A percentile compares a stretch with the other conserved stretches of the same genome.
phyloP scores from a whole-genome alignment of 2,797 vertebrate species.

The Glyptemys insculpta region DNA sequence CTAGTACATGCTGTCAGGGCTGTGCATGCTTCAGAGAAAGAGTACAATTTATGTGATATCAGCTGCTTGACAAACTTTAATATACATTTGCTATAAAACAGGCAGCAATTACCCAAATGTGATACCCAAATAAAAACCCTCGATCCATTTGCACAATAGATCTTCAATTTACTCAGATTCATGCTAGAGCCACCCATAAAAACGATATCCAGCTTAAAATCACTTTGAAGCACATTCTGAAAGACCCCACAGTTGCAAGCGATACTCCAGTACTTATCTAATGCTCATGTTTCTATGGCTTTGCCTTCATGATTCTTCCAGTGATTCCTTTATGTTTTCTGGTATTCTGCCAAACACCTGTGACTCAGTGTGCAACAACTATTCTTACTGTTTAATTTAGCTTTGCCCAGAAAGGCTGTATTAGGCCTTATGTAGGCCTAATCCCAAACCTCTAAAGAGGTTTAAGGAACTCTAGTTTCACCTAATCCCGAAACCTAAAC shows the following conservation, averaged over 20 bases:
- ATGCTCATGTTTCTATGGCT: slow-evolving; percentile 79
- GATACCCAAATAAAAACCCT: slow-evolving; percentile 67
- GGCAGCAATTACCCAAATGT: slow-evolving; percentile 58
- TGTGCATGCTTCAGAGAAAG: slow-evolving; percentile 34
- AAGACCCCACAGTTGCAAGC: slow-evolving; percentile 76
- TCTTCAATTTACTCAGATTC: slow-evolving; percentile 69
- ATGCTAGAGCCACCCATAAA: slow-evolving; percentile 74
- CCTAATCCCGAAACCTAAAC: slow-evolving; percentile 96
- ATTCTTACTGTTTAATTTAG: slow-evolving; percentile 85
- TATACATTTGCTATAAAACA: slow-evolving; percentile 63
- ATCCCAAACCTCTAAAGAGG: slow-evolving; percentile 93
- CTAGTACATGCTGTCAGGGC: slow-evolving; percentile 42
- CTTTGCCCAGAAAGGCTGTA: slow-evolving; percentile 82
- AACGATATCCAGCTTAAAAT: slow-evolving; percentile 77
- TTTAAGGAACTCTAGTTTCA: slow-evolving; percentile 99
- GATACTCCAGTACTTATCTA: slow-evolving; percentile 75
- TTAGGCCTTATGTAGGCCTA: slow-evolving; percentile 84
- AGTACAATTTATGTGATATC: slow-evolving; percentile 59
- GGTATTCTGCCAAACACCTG: slow-evolving; percentile 86
- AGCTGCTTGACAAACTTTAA: slow-evolving; percentile 61
- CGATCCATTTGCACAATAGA: slow-evolving; percentile 62
- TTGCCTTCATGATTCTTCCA: slow-evolving; percentile 75
- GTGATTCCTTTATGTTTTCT: slow-evolving; percentile 75
- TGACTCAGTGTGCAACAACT: slow-evolving; percentile 77
- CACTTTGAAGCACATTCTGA: slow-evolving; percentile 74